phyloP scores from a whole-genome alignment of 2,797 vertebrate genomes.

The Syngnathus acus region DNA sequence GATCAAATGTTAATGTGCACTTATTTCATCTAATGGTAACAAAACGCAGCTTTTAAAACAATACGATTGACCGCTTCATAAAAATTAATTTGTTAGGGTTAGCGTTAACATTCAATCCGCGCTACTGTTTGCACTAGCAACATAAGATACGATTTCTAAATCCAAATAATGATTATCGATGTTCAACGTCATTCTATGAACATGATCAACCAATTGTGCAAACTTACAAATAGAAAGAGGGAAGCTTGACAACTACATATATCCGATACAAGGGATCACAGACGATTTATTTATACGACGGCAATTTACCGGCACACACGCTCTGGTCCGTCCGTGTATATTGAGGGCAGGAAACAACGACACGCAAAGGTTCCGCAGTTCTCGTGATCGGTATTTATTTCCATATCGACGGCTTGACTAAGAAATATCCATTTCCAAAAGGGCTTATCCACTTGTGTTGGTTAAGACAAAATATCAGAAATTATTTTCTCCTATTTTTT shows the following conservation, averaged over 20 bases:
- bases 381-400: neutral
- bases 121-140: neutral
- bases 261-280: neutral
- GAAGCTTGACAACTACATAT: neutral
- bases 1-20: neutral
- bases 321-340: neutral
- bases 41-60: neutral
- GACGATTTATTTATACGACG: neutral
- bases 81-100: too few species aligned
- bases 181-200: neutral
- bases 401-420: too few species aligned
- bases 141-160: neutral
- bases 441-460: too few species aligned
- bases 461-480: too few species aligned
- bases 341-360: conserved; percentile 19
- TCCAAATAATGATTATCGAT: neutral
- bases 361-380: conserved; percentile 25
- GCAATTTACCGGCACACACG: conserved; percentile 1
- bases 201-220: neutral
- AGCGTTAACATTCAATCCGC: neutral
- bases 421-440: too few species aligned
- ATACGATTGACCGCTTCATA: neutral
- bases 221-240: neutral
- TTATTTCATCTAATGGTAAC: too few species aligned
- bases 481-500: too few species aligned